Conservation (phyloP, 2,113 vertebrate genomes). For the Lota lota region DNA sequence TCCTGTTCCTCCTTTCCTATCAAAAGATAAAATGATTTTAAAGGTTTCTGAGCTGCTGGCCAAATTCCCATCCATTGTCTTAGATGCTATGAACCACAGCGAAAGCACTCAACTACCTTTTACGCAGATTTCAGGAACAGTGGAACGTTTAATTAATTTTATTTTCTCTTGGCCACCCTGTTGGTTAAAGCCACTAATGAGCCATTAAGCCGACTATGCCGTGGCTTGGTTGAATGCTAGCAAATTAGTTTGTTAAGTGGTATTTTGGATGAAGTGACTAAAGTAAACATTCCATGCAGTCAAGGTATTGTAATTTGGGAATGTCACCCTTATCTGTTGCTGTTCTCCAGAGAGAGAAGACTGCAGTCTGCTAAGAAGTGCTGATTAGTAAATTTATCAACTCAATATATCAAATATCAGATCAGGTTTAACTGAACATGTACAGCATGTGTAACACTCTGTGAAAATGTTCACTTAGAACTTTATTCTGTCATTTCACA, state of each 20-base stretch:
- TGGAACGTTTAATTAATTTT: slow-evolving; percentile 42
- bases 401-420: no score
- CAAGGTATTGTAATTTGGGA: slow-evolving; percentile 14
- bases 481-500: slow-evolving; percentile 2
- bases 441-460: slow-evolving; percentile 1
- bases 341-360: slow-evolving; percentile 6
- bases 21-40: slow-evolving; percentile 17
- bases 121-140: slow-evolving; percentile 23
- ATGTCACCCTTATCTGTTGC: slow-evolving; percentile 6
- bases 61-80: slow-evolving; percentile 17
- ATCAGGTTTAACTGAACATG: not conserved
- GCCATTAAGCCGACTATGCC: not conserved
- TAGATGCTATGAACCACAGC: slow-evolving; percentile 1
- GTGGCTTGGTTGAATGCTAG: not conserved
- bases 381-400: not conserved
- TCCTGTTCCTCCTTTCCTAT: not conserved
- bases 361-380: slow-evolving; percentile 8
- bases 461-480: not conserved
- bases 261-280: not conserved
- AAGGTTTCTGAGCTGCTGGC: slow-evolving; percentile 35
- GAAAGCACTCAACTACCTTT: slow-evolving; percentile 30
- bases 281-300: slow-evolving; percentile 14
- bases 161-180: slow-evolving; percentile 1
- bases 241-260: not conserved
- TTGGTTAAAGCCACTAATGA: not conserved